Base-by-base conservation (phyloP, 2,113 vertebrate genomes). In the Melanocharis versteri region DNA sequence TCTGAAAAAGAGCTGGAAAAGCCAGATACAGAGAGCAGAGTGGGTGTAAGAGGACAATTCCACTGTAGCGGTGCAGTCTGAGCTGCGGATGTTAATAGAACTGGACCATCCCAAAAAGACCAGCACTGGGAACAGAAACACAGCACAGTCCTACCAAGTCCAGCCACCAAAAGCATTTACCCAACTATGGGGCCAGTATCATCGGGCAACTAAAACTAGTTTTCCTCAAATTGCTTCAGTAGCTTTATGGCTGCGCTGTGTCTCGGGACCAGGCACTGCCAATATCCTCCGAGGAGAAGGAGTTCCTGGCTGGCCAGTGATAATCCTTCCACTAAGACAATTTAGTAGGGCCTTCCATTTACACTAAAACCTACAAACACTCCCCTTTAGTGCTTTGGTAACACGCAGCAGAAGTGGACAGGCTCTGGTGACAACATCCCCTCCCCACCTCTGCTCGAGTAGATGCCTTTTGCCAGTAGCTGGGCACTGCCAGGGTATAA, bases 1-100 rank as follows among this genome's bases (percentile, higher is more conserved):
- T 78, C 77, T 78, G 56, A 75, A 92, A 87, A 87, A 33, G 44
- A 80, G 23, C 39, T 81, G 39, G 73, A 75, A 89, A 94, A 87
- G 23, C 1, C 4, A 83, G 40, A 92, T 45, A 33, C 2, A 9
- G 42, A 83, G 21, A 90, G 23, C 11, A 68, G 73, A 87, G 24
- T 5, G 35, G 76, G 31, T 6, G 5, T 26, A 57, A 86, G 71
- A 81, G 47, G 35, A 56, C 28, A 81, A 65, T 6, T 26, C 15
- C 47, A 33, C 26, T 6, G 14, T 1, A 65, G 10, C 10, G 77
- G 15, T 3, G 35, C 30, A 53, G 39, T 23, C 31, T 65, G 58
- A 95, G 81, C 60, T 89, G 81, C 51, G 57, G 35, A 40, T 45
- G 58, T 60, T 61, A 80, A 20, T 7, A 56, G 24, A 87, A 39